Percentiles rank a stretch among this genome's conserved stretches.
phyloP scores from a whole-genome alignment of 2,888 invertebrate genomes.

The Metacarcinus magister region DNA sequence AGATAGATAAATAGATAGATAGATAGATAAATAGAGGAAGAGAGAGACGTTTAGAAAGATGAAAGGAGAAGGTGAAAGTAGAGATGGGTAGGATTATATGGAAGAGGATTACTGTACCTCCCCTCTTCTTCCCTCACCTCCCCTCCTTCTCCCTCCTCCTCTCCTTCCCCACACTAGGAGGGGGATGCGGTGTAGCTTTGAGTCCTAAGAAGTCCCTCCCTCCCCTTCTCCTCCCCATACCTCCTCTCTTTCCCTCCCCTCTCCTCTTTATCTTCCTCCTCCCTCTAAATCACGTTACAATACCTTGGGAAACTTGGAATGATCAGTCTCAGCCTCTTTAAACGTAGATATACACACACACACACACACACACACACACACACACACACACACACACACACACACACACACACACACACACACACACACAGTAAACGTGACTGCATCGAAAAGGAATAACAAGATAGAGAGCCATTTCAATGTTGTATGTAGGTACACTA shows the following conservation, averaged over 20 bases:
- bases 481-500: no score
- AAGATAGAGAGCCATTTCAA: neutral
- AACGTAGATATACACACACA: neutral
- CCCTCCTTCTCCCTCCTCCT: neutral
- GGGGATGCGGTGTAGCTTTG: neutral
- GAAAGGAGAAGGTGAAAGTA: neutral
- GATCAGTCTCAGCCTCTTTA: neutral
- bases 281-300: slow-evolving; percentile 32
- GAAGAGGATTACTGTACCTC: neutral
- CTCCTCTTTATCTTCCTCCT: slow-evolving; percentile 17
- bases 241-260: neutral
- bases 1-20: neutral
- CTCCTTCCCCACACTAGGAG: neutral
- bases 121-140: neutral
- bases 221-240: neutral
- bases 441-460: neutral
- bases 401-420: slow-evolving; percentile 33
- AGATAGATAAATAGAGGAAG: neutral
- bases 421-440: neutral
- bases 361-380: slow-evolving; percentile 34
- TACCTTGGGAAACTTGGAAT: slow-evolving; percentile 32
- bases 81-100: neutral
- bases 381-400: slow-evolving; percentile 59
- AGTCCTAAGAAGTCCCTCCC: neutral
- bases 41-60: neutral